phyloP scores from a whole-genome alignment of 2,113 vertebrate genomes.

The Hippocampus abdominalis region DNA sequence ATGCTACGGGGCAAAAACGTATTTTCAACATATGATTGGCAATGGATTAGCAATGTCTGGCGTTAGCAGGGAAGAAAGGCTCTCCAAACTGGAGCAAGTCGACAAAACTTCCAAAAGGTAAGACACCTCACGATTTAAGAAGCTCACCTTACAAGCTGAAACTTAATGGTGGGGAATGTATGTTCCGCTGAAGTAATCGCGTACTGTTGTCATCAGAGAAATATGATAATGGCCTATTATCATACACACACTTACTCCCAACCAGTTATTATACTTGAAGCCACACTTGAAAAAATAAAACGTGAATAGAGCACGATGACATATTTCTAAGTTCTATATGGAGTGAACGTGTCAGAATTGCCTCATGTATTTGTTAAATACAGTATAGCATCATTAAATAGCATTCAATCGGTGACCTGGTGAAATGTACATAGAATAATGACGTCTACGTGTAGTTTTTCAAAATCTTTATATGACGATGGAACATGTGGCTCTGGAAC shows the following conservation, averaged over 20 bases:
- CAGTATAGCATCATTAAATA: too few species aligned
- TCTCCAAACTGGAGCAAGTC: slow-evolving; percentile 68
- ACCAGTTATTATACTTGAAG: slow-evolving; percentile 6
- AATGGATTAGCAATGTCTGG: slow-evolving; percentile 61
- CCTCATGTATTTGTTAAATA: too few species aligned
- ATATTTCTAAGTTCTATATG: not conserved
- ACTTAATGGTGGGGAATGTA: not conserved
- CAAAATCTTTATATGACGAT: not conserved
- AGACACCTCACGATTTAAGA: slow-evolving; percentile 56
- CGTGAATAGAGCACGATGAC: not conserved
- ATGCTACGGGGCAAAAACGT: slow-evolving; percentile 19
- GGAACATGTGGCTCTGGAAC: not conserved
- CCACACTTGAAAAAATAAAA: not conserved
- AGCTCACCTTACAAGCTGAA: not conserved
- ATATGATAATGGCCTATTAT: slow-evolving; percentile 25
- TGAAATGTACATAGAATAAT: not conserved
- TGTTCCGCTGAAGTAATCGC: not conserved
- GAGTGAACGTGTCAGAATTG: not conserved
- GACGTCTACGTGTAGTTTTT: not conserved
- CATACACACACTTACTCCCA: not conserved
- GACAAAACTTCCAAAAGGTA: slow-evolving; percentile 59
- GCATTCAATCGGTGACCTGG: too few species aligned
- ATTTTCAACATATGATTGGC: slow-evolving; percentile 60
- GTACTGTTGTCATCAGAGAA: slow-evolving; percentile 22
- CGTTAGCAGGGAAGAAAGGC: slow-evolving; percentile 54